Percentiles rank a stretch among this genome's conserved stretches.
Conservation (phyloP, 1,140 invertebrate genomes). For the Brachystomella parvula region DNA sequence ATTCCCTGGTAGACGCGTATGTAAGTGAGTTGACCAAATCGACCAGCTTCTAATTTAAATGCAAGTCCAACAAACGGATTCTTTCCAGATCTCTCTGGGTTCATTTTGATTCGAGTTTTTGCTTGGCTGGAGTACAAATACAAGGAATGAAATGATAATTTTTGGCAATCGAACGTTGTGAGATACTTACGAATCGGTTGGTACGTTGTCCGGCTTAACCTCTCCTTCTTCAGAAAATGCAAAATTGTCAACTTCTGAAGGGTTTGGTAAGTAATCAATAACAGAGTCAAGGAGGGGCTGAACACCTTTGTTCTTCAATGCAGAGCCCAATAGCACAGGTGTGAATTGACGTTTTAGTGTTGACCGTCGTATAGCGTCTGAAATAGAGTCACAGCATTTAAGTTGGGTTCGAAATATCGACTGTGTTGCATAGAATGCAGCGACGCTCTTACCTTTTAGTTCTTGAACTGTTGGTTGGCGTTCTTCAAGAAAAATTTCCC, state of each 20-base stretch:
- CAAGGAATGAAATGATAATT: no score
- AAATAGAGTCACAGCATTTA: no score
- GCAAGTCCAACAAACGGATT: slow-evolving; percentile 86
- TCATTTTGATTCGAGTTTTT: slow-evolving; percentile 57
- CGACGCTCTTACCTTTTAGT: slow-evolving; percentile 47
- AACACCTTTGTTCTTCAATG: slow-evolving; percentile 97
- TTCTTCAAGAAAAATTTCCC: slow-evolving; percentile 66
- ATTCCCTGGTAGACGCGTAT: slow-evolving; percentile 94
- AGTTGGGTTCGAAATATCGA: no score
- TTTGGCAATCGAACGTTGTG: no score
- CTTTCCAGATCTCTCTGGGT: slow-evolving; percentile 59
- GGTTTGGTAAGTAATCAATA: slow-evolving; percentile 87
- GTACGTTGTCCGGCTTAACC: neutral
- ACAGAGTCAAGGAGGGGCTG: slow-evolving; percentile 89
- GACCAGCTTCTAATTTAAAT: slow-evolving; percentile 93
- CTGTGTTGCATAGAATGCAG: no score
- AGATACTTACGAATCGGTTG: no score
- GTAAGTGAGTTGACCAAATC: slow-evolving; percentile 97
- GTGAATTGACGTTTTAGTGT: slow-evolving; percentile 81
- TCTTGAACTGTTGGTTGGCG: slow-evolving; percentile 64
- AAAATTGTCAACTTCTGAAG: slow-evolving; percentile 84
- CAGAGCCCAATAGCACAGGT: slow-evolving; percentile 85
- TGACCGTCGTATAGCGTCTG: slow-evolving; percentile 68
- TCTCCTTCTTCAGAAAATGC: slow-evolving; percentile 55
- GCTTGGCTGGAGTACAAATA: slow-evolving; percentile 37